Evolutionary conservation across 2,888 invertebrate species (phyloP), one percentile per base, ranked within the genome.

Genomic region (Campoplex nolae): DNA sequence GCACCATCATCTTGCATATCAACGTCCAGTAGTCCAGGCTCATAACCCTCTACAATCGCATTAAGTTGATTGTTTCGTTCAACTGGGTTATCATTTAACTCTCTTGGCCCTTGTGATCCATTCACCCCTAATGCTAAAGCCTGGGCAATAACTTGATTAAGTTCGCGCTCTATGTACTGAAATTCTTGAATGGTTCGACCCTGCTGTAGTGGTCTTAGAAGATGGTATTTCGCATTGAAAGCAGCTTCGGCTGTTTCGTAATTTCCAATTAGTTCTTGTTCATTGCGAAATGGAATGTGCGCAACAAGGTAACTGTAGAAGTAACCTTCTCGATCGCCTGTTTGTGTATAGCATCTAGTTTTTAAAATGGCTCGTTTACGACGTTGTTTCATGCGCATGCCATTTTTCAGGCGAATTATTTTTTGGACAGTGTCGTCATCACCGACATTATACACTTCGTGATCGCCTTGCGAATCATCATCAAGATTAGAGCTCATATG

Each of bases 231-330:
- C 18, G 65, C 65, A 16, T 65, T 32, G 38, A 65, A 65, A 7
- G 35, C 35, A 32, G 65, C 65, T 65, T 65, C 65, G 13, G 65
- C 65, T 35, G 35, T 35, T 38, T 65, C 65, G 38, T 65, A 65
- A 65, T 65, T 13, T 3, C 35, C 35, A 16, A 65, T 13, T 13
- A 65, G 65, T 35, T 65, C 65, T 32, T 18, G 18, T 9, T 65
- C 65, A 35, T 35, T 65, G 35, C 65, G 32, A 65, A 65, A 65
- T 13, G 65, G 65, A 35, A 65, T 4, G 16, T 65, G 62, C 4
- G 62, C 62, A 65, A 65, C 62, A 65, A 65, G 62, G 32, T 65
- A 65, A 65, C 62, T 65, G 13, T 65, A 65, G 32, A 32, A 65
- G 32, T 65, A 65, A 32, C 65, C 65, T 16, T 65, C 35, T 32